Evolutionary conservation across 1,140 invertebrate species (phyloP).

Genomic region (Lineus longissimus): DNA sequence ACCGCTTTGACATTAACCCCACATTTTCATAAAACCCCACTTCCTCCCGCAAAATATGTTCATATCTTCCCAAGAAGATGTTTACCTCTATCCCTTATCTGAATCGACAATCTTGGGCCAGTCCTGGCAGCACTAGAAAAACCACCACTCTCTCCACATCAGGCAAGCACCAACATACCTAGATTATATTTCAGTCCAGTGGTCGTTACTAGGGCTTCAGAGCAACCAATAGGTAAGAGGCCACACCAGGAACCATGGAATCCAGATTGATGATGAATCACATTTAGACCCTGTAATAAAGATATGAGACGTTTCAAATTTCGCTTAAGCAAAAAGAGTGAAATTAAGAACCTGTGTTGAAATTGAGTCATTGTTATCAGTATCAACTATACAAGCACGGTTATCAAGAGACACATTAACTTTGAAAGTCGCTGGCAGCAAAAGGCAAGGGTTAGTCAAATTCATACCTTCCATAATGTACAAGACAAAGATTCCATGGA

Average conservation of each 20-base stretch:
- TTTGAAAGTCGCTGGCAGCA: too few relatives aligned
- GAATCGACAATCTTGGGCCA: not conserved
- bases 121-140: not conserved
- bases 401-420: too few relatives aligned
- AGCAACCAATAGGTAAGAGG: not conserved
- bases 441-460: too few relatives aligned
- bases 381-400: too few relatives aligned
- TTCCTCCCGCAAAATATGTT: not conserved
- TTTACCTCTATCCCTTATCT: not conserved
- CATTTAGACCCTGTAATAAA: too few relatives aligned
- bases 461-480: not conserved
- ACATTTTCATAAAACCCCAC: not conserved
- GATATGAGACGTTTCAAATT: too few relatives aligned
- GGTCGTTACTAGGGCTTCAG: not conserved
- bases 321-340: too few relatives aligned
- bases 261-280: not conserved
- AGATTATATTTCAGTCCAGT: slow-evolving; percentile 1
- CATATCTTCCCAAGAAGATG: not conserved
- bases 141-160: too few relatives aligned
- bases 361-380: too few relatives aligned
- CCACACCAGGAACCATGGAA: not conserved
- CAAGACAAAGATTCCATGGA: not conserved
- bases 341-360: too few relatives aligned
- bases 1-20: not conserved
- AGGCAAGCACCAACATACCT: not conserved